These are phyloP conservation scores for Maconellicoccus hirsutus DNA, from an alignment of 1,140 invertebrate genomes.

Conservation along the genomic window DNA sequence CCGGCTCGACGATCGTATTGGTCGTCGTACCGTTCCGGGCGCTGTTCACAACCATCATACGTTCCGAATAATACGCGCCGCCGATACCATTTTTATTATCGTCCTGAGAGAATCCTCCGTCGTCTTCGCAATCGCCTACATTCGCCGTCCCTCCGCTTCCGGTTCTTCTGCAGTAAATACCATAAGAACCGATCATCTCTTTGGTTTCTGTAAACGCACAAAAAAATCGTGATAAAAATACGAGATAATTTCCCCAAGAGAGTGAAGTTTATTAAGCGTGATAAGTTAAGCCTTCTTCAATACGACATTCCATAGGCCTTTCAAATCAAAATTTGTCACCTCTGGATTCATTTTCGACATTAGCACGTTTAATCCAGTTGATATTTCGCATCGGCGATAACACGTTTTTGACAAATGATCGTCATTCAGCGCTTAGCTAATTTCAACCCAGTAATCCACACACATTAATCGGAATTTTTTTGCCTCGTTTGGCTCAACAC, in stretches of 20 bases:
- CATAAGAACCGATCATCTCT: slow-evolving; percentile 12
- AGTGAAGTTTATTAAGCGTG: background rate
- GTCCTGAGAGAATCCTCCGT: slow-evolving; percentile 1
- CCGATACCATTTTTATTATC: background rate
- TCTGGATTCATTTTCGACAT: no score
- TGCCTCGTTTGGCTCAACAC: background rate
- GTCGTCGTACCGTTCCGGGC: background rate
- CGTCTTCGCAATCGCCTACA: background rate
- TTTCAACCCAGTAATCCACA: background rate
- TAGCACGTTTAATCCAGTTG: no score
- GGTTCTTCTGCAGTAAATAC: background rate
- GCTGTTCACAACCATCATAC: background rate
- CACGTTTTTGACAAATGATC: background rate
- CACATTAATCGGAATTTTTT: background rate
- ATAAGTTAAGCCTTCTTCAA: no score
- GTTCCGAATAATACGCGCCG: background rate
- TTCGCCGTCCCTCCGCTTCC: no score
- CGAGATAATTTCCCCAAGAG: background rate
- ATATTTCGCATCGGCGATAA: background rate
- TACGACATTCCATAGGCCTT: no score
- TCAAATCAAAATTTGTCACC: no score
- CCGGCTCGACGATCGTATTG: slow-evolving; percentile 2
- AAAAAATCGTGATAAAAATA: background rate
- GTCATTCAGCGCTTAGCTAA: background rate
- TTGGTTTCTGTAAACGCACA: background rate